Evolutionary conservation across 2,797 vertebrate species (phyloP).

Genomic region (Momotus momota): DNA sequence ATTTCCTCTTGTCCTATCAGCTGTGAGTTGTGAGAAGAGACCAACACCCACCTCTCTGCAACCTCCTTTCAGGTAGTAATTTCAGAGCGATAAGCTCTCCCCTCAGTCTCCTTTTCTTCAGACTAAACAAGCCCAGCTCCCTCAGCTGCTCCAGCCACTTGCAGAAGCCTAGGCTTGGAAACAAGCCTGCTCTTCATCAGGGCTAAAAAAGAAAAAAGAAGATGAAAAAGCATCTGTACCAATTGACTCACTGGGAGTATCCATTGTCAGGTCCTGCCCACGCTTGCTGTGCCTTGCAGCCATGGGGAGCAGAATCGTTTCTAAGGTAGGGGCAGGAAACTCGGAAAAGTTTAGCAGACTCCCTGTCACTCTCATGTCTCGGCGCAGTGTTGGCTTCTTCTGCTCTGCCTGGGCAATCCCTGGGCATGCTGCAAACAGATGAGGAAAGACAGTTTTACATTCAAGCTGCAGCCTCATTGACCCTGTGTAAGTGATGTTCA

Average conservation of each 20-base stretch:
- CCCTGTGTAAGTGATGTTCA: background rate
- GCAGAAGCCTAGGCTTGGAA: background rate
- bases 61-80: too few species aligned
- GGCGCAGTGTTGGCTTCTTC: background rate
- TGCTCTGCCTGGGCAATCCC: background rate
- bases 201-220: background rate
- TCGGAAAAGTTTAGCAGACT: background rate
- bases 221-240: background rate
- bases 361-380: fast-evolving
- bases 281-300: background rate
- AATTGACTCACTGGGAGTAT: background rate
- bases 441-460: background rate
- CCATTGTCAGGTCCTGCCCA: background rate
- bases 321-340: background rate
- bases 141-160: background rate
- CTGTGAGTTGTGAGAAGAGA: too few species aligned
- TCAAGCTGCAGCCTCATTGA: background rate
- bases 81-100: too few species aligned
- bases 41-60: too few species aligned
- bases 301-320: background rate
- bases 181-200: background rate
- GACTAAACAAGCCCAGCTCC: too few species aligned
- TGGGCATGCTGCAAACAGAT: background rate
- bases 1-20: too few species aligned
- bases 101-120: too few species aligned